phyloP scores from a whole-genome alignment of 2,888 invertebrate species.

The Yponomeuta evonymella region DNA sequence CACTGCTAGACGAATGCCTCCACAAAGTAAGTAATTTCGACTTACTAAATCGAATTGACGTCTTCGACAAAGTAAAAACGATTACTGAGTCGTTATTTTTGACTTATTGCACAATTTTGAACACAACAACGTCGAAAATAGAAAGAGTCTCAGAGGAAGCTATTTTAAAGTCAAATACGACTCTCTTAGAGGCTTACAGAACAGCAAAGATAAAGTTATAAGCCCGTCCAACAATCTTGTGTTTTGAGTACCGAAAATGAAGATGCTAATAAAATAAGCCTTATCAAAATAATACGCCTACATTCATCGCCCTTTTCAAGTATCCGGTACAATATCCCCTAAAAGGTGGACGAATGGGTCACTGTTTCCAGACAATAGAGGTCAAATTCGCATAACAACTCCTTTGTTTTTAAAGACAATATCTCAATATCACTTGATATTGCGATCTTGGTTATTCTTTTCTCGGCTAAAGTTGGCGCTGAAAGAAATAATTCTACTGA shows the following conservation, averaged over 20 bases:
- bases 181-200: no score
- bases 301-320: background rate
- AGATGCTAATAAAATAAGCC: background rate
- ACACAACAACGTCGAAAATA: no score
- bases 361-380: background rate
- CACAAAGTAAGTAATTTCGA: no score
- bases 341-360: background rate
- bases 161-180: no score
- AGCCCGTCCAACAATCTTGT: no score
- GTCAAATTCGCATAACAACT: background rate
- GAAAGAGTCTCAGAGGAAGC: no score
- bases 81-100: no score
- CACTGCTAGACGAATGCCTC: no score
- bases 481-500: background rate
- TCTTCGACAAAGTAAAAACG: no score
- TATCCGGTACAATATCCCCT: background rate
- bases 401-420: background rate
- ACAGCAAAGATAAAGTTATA: no score
- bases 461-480: background rate
- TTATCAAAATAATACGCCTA: background rate
- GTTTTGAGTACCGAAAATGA: background rate
- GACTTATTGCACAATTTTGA: no score
- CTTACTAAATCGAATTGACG: no score
- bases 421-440: background rate
- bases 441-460: background rate